These are phyloP conservation scores for Cantharis rufa DNA, from an alignment of 2,888 invertebrate genomes.

Conservation along the genomic window DNA sequence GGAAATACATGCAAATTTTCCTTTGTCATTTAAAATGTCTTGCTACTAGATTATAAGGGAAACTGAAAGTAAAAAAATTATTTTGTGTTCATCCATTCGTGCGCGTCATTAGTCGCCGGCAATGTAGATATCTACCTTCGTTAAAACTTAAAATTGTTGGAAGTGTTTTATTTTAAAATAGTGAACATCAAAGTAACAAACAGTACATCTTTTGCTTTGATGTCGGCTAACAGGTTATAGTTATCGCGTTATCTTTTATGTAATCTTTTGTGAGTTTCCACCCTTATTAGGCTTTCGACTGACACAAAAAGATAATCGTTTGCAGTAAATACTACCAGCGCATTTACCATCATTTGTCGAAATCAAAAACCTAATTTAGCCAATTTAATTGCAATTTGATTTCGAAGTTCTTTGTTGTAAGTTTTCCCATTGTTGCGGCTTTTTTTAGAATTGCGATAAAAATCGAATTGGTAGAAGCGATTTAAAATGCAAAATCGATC, in stretches of 20 bases:
- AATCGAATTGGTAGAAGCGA: neutral
- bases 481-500: too few species aligned
- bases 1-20: neutral
- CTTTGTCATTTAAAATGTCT: neutral
- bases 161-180: neutral
- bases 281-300: constrained; percentile 2
- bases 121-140: too few species aligned
- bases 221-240: neutral
- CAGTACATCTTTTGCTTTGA: neutral
- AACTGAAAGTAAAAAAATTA: too few species aligned
- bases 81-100: neutral
- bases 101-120: neutral
- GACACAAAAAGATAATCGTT: neutral
- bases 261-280: constrained; percentile 1
- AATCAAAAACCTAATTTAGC: neutral
- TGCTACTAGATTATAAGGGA: neutral
- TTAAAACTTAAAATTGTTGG: too few species aligned
- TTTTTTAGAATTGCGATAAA: neutral
- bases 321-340: neutral
- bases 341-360: neutral
- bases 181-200: neutral
- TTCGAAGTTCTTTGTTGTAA: neutral
- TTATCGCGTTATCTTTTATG: constrained; percentile 1
- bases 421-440: neutral
- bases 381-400: neutral